Conservation (phyloP, 2,797 vertebrate species). For the Coracias cyanogaster region DNA sequence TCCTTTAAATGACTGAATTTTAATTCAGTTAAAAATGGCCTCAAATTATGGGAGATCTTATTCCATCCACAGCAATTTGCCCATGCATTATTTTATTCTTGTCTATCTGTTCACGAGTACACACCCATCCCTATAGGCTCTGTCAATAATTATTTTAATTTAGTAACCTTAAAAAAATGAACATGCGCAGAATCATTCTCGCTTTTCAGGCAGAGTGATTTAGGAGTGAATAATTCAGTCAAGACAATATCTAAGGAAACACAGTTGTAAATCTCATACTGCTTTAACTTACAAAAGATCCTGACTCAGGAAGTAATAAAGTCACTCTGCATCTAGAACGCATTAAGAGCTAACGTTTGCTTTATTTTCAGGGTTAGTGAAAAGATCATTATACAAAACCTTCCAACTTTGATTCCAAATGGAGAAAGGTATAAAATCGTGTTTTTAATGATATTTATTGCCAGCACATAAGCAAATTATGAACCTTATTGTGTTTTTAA, state of each 20-base stretch:
- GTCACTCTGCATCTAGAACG: not conserved
- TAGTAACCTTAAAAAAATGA: not conserved
- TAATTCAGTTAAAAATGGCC: not conserved
- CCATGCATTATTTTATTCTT: not conserved
- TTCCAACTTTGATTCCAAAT: not conserved
- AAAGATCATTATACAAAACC: not conserved
- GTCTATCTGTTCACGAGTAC: not conserved
- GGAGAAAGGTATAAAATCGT: not conserved
- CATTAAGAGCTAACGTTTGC: not conserved
- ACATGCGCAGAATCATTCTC: not conserved
- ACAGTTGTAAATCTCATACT: not conserved
- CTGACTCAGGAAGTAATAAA: not conserved
- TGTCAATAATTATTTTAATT: not conserved
- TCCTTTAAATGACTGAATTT: not conserved
- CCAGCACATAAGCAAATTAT: not conserved
- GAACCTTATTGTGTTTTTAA: not conserved
- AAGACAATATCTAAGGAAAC: not conserved
- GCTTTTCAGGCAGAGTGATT: not conserved
- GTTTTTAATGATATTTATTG: not conserved
- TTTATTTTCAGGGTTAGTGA: not conserved
- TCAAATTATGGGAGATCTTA: not conserved
- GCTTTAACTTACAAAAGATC: not conserved
- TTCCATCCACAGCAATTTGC: not conserved
- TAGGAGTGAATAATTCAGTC: not conserved
- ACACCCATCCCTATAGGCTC: not conserved